Evolutionary conservation across 2,888 invertebrate genomes (phyloP), one percentile per base, ranked within the genome.

Genomic region (Drosophila siamana): DNA sequence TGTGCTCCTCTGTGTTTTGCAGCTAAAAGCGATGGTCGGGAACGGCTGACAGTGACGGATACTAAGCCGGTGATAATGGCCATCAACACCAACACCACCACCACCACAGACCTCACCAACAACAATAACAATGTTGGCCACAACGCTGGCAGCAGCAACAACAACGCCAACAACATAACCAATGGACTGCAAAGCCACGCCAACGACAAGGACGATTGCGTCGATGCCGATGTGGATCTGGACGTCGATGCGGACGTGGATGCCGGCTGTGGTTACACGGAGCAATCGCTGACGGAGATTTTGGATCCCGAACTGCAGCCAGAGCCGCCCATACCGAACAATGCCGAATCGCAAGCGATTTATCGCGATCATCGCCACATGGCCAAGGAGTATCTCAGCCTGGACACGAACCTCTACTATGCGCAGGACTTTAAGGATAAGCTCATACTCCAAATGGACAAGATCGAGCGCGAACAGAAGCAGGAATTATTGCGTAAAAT

Each of bases 311-410:
- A 97, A 88, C 93, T 97, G 61, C 94, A 96, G 83, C 98, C 98
- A 2, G 94, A 86, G 68, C 95, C 96, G 38, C 98, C 98, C 13
- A 96, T 97, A 92, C 94, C 95, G 80, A 94, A 93, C 85, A 94
- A 94, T 88, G 94, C 95, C 15, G 95, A 96, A 91, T 98, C 98
- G 55, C 94, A 96, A 91, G 94, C 95, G 76, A 96, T 98, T 87
- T 98, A 96, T 90, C 95, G 97, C 77, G 96, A 98, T 87, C 98
- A 98, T 91, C 96, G 96, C 90, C 94, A 96, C 92, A 92, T 98
- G 78, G 97, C 97, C 62, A 95, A 97, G 92, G 97, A 98, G 92
- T 98, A 97, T 93, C 94, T 98, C 63, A 96, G 96, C 92, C 96
- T 97, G 80, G 97, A 97, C 93, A 97, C 97, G 36, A 97, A 98